Evolutionary conservation across 2,888 invertebrate species (phyloP), one percentile per base, ranked within the genome.

Genomic region (Pachymerium ferrugineum): DNA sequence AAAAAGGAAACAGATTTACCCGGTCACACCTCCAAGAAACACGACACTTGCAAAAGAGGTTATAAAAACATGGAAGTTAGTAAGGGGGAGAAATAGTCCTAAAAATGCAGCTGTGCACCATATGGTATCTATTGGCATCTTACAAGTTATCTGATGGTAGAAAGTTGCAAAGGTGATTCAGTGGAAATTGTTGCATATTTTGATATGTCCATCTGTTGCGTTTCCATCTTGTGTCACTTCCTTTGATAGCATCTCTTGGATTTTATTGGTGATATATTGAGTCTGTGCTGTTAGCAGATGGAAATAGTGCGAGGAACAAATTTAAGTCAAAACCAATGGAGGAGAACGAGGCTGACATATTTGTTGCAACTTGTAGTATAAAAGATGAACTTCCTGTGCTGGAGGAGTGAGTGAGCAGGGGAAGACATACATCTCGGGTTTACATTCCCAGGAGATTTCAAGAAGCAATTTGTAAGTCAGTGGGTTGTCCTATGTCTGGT

Each of bases 401-500:
- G 47, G 19, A 54, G 22, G 22, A n/a, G 47, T 19, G 22, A 54
- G 47, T 54, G 47, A 54, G n/a, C n/a, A n/a, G 47, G 47, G 47
- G 47, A 54, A 54, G 19, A n/a, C 47, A 54, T 54, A 54, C 47
- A 54, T 54, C 47, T 54, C 47, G 22, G 47, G 47, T 54, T 54
- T 22, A 22, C 47, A 54, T 54, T 54, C 47, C 47, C 47, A 16
- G 22, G 47, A 54, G 47, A 54, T 54, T 54, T 54, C 19, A 54
- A 54, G 47, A 54, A 22, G 47, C 47, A 54, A 54, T 54, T 54
- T 54, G 47, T 54, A 54, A 54, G 47, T 54, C 47, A 54, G 47
- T 54, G 47, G 47, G 47, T 54, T 54, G 47, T 54, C 47, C 22
- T 10, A 16, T 22, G 47, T 54, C 47, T 54, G 47, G 47, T 54